Evolutionary conservation across 2,888 invertebrate species (phyloP).

Genomic region (Chloroclystis v-ata): DNA sequence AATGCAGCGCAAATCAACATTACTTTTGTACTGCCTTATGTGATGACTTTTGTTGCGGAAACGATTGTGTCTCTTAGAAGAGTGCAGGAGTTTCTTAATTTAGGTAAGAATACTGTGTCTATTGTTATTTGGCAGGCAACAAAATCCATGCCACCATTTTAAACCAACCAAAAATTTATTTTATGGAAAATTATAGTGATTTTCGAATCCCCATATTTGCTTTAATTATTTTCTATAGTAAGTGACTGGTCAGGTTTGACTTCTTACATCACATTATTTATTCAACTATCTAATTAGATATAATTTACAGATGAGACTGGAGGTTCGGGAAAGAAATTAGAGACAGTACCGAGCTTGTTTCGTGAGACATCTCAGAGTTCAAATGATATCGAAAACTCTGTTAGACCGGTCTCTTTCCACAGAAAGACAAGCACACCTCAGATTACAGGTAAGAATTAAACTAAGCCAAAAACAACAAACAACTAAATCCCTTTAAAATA

Average conservation of each 20-base stretch:
- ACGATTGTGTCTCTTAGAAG: conserved; percentile 67
- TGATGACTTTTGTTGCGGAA: conserved; percentile 77
- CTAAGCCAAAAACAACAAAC: no score
- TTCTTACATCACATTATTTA: no score
- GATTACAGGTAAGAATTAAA: conserved; percentile 19
- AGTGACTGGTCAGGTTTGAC: no score
- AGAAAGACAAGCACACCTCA: conserved; percentile 32
- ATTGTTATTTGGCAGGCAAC: no score
- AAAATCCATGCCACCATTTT: no score
- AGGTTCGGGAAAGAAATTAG: conserved; percentile 30
- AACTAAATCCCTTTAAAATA: no score
- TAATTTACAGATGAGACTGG: conserved; percentile 54
- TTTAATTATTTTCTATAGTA: no score
- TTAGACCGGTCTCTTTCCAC: conserved; percentile 56
- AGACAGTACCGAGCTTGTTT: conserved; percentile 43
- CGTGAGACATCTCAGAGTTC: conserved; percentile 41
- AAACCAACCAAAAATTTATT: no score
- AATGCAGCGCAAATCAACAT: conserved; percentile 64
- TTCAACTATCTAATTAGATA: no score
- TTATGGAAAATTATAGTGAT: no score
- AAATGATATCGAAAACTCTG: conserved; percentile 32
- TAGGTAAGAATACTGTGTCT: conserved; percentile 59
- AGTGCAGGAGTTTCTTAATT: conserved; percentile 58
- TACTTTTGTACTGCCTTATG: conserved; percentile 64
- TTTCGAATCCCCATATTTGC: no score